Base-by-base conservation (phyloP, 1,140 invertebrate genomes). In the Cotesia typhae region DNA sequence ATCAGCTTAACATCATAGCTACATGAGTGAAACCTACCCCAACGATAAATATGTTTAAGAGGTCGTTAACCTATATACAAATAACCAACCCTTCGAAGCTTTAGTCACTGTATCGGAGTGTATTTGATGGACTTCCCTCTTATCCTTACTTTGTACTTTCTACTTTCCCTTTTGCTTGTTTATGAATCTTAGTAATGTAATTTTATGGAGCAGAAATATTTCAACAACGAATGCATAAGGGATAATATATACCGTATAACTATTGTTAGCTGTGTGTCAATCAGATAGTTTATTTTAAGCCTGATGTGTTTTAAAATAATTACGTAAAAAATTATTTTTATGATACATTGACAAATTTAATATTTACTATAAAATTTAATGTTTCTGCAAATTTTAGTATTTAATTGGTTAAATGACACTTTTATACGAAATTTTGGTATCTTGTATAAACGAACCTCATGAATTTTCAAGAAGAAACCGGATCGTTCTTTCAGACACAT, bases 11-110 rank as follows among this genome's bases (percentile, higher is more conserved):
- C 60, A 57, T 36, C 51, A 52, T 47, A 47, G 41, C 37, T 53
- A 59, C 35, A 66, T 47, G 66, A 70, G 47, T 41, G 20, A 60
- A 75, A 78, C 82, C 82, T 83, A 82, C 77, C 82, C 72, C 78
- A 83, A 82, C 71, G 73, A 78, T 77, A 79, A 80, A 82, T 76
- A 78, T 76, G 71, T 83, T 81, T 74, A 71, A 47, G 65, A 67
- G 73, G 77, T 78, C 75, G 77, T 81, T 82, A 81, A 78, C 74
- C 73, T 65, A 71, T 73, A 59, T 69, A 17, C 51, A 59, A 72
- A 74, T 72, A 69, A 47, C 41, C 68, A 76, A 75, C 69, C 72
- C 71, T 76, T 76, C 67, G 61, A 47, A 60, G 73, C 74, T 75
- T 74, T 38, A 73, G 60, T 70, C 41, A 69, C 35, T 73, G 65